A percentile compares a stretch with the other conserved stretches of the same genome.
Evolutionary conservation across 2,113 vertebrate species (phyloP).

Genomic region (Hyla sarda): DNA sequence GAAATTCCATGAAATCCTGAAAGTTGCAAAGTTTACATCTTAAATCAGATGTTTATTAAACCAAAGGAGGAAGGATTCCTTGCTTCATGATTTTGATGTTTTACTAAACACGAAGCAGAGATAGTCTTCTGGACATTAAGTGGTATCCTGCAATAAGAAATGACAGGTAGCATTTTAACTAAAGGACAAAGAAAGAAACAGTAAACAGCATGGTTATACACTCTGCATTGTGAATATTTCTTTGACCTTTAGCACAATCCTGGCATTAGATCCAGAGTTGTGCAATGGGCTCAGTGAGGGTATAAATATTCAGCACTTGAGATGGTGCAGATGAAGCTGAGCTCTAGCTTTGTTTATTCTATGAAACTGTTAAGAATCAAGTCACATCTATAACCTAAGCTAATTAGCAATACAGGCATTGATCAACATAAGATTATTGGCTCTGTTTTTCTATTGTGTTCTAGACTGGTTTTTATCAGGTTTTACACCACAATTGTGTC

Average conservation of each 20-base stretch:
- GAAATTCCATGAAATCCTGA: slow-evolving; percentile 56
- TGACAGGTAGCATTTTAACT: background rate
- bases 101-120: background rate
- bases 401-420: background rate
- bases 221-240: background rate
- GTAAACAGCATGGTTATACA: background rate
- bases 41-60: slow-evolving; percentile 51
- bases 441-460: too few species aligned
- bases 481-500: too few species aligned
- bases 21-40: slow-evolving; percentile 28
- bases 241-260: background rate
- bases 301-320: background rate
- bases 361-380: background rate
- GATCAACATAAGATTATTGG: background rate
- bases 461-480: too few species aligned
- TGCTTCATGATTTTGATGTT: background rate
- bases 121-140: background rate
- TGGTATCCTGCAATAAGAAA: background rate
- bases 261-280: slow-evolving; percentile 10
- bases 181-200: background rate
- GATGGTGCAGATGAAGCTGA: slow-evolving; percentile 1
- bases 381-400: background rate
- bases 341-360: background rate
- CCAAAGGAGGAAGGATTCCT: background rate
- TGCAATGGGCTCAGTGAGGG: background rate